Percentiles rank a stretch among this genome's conserved stretches.
Evolutionary conservation across 1,140 invertebrate species (phyloP).

Genomic region (Bombus superbus): DNA sequence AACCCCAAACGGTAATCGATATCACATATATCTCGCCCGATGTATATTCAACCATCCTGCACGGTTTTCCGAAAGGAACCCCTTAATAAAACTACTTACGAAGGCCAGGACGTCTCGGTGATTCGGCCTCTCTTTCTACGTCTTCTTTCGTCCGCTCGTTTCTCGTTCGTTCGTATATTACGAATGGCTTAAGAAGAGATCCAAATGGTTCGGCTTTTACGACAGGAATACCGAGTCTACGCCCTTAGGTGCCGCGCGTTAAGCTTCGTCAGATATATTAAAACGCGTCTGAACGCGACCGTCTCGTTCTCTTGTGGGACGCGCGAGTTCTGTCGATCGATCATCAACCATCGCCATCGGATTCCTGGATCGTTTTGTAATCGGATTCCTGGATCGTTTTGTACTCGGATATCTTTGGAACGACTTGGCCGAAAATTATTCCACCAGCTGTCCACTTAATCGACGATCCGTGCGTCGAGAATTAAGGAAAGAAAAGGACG

Average conservation of each 20-base stretch:
- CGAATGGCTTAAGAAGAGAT: slow-evolving; percentile 54
- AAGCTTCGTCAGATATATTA: slow-evolving; percentile 40
- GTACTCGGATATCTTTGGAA: too few species aligned
- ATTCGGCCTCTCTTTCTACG: slow-evolving; percentile 31
- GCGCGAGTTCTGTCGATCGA: not conserved
- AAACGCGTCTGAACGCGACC: slow-evolving; percentile 26
- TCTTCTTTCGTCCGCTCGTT: slow-evolving; percentile 37
- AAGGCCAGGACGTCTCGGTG: slow-evolving; percentile 38
- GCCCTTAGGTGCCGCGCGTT: slow-evolving; percentile 32
- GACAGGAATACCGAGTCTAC: slow-evolving; percentile 61
- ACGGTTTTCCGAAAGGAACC: slow-evolving; percentile 69
- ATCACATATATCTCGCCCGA: slow-evolving; percentile 74
- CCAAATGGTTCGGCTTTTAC: slow-evolving; percentile 31
- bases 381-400: too few species aligned
- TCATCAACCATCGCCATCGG: not conserved
- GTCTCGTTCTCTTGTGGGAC: not conserved
- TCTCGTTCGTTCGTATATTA: slow-evolving; percentile 62
- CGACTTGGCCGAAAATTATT: too few species aligned
- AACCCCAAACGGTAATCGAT: slow-evolving; percentile 79
- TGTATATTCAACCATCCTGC: slow-evolving; percentile 74
- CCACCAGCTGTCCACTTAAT: too few species aligned
- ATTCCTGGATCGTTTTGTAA: too few species aligned
- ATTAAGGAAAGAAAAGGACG: too few species aligned
- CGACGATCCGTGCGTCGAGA: too few species aligned
- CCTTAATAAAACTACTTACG: slow-evolving; percentile 71